A percentile compares a stretch with the other conserved stretches of the same genome.
Evolutionary conservation across 2,888 invertebrate species (phyloP).

Genomic region (Epinotia ramella): DNA sequence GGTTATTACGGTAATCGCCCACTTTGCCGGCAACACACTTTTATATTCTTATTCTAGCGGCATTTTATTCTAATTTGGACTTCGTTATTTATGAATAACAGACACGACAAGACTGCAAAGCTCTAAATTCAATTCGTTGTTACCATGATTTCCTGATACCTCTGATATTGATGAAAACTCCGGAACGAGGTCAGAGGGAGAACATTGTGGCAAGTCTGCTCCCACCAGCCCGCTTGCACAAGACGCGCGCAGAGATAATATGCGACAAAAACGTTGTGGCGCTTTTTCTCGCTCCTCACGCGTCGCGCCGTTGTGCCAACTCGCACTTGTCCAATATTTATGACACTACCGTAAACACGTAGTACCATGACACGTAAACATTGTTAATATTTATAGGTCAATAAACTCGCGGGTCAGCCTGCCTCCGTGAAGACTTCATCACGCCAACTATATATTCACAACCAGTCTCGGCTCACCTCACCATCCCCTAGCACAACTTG

Average conservation of each 20-base stretch:
- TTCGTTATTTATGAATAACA: background rate
- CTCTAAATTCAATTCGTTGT: too few species aligned
- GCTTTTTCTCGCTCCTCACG: too few species aligned
- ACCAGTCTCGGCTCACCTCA: too few species aligned
- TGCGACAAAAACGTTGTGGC: too few species aligned
- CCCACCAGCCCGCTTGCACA: too few species aligned
- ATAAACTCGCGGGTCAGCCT: conserved; percentile 20
- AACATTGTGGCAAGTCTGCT: too few species aligned
- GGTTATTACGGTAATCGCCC: conserved; percentile 35
- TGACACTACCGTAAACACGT: background rate
- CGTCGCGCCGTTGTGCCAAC: background rate
- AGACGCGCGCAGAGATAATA: too few species aligned
- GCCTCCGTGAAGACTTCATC: conserved; percentile 4
- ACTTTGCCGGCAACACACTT: conserved; percentile 22
- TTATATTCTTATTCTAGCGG: conserved; percentile 10
- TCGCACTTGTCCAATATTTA: background rate
- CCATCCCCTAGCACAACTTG: too few species aligned
- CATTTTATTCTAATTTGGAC: conserved; percentile 8
- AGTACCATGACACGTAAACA: background rate
- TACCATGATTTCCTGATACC: too few species aligned
- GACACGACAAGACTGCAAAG: too few species aligned
- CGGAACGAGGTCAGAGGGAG: too few species aligned
- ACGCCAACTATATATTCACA: conserved; percentile 1
- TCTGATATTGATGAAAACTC: too few species aligned
- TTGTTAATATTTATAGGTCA: conserved; percentile 16